Evolutionary conservation across 2,888 invertebrate genomes (phyloP).

Genomic region (Onthophagus sagittarius): DNA sequence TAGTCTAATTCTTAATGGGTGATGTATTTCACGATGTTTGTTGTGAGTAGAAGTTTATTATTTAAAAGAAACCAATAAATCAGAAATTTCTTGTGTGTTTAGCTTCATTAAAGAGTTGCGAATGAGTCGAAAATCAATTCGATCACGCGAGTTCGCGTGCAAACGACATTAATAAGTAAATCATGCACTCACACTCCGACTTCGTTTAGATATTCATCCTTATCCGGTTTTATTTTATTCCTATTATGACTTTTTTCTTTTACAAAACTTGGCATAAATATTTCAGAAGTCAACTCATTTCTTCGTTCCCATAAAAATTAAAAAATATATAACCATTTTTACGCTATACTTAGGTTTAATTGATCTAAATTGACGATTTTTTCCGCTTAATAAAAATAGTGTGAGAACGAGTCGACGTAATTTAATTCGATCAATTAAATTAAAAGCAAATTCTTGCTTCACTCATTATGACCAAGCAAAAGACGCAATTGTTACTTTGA

Average conservation of each 20-base stretch:
- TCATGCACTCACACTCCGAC: background rate
- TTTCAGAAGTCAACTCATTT: background rate
- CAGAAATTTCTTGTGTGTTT: background rate
- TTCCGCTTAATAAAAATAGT: background rate
- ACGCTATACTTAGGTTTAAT: background rate
- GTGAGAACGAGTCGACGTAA: background rate
- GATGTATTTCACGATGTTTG: no score
- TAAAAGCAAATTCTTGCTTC: no score
- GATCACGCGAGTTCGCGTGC: background rate
- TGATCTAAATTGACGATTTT: background rate
- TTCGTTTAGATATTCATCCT: background rate
- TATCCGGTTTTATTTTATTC: background rate
- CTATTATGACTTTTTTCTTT: background rate
- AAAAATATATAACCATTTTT: background rate
- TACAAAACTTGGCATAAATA: background rate
- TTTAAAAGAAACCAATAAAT: background rate
- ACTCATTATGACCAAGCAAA: no score
- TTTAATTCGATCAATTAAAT: background rate
- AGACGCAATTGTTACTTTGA: no score
- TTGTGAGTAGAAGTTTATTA: no score
- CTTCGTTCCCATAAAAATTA: background rate
- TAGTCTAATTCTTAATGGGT: no score
- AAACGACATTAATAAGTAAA: background rate
- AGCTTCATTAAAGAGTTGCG: background rate
- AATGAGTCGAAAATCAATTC: background rate